Base-by-base conservation (phyloP, 2,113 vertebrate genomes). In the Micromys minutus region DNA sequence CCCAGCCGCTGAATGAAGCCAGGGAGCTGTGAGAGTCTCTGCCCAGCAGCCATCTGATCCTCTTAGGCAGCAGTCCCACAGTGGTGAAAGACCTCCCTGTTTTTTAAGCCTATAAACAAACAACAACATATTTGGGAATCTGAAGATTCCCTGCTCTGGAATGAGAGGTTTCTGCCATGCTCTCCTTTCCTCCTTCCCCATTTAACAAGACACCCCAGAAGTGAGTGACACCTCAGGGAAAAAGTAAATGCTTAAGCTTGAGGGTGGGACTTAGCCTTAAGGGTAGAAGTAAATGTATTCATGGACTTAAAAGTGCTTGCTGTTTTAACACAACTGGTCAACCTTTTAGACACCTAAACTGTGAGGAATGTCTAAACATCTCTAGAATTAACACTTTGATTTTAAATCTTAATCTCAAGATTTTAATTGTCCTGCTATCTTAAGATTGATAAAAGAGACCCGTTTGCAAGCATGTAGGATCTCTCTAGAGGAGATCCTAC, bases 41-140 rank as follows among this genome's bases (percentile, higher is more conserved):
- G 87, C 96, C 95, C 94, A 96, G 94, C 98, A 98, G 98, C 98
- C 98, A 97, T 97, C 98, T 97, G 80, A 96, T 76, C 96, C 96
- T 93, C 96, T 97, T 97, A 98, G 76, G 69, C 85, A 93, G 93
- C 98, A 97, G 96, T 93, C 96, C 93, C 91, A 91, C 92, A 87
- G 87, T 94, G 95, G 96, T 87, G 85, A 74, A 97, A 79, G 97
- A 98, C 95, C 93, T 98, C 96, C 95, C 95, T 97, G 76, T 75
- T 96, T 98, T 98, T 96, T 98, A 98, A 98, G 98, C 98, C 98
- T 97, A 94, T 98, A 98, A 98, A 98, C 97, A 98, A 99, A 98
- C 97, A 98, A 96, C 97, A 98, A 97, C 97, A 97, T 94, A 65
- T 98, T 97, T 94, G 97, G 98, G 97, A n/a, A 98, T 97, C 97